Conservation (phyloP, 2,113 vertebrate genomes). For the Microtus oregoni region DNA sequence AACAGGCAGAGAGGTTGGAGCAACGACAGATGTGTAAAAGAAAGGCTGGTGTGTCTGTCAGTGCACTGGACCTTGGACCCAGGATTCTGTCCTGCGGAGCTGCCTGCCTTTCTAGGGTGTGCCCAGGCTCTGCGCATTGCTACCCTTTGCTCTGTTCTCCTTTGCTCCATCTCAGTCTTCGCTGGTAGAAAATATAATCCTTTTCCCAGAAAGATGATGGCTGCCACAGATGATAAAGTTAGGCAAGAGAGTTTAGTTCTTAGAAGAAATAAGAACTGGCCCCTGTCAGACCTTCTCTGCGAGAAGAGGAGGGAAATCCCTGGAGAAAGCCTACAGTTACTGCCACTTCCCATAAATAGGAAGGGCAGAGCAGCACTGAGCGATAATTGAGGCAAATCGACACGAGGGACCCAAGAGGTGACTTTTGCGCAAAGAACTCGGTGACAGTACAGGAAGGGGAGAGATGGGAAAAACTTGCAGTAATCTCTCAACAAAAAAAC, state of each 20-base stretch:
- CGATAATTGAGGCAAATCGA: slow-evolving; percentile 62
- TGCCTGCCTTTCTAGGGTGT: background rate
- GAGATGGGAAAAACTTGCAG: background rate
- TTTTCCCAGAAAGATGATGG: background rate
- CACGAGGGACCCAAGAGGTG: slow-evolving; percentile 23
- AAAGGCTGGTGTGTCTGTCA: background rate
- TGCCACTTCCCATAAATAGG: slow-evolving; percentile 44
- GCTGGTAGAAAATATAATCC: background rate
- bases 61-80: background rate
- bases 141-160: background rate
- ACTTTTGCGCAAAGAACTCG: slow-evolving; percentile 44
- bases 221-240: background rate
- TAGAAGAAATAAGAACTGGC: slow-evolving; percentile 41
- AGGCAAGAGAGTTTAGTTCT: slow-evolving; percentile 25
- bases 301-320: slow-evolving; percentile 57
- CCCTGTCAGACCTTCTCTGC: slow-evolving; percentile 41
- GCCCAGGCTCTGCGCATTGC: background rate
- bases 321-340: slow-evolving; percentile 8
- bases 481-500: slow-evolving; percentile 18
- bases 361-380: slow-evolving; percentile 15
- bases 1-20: background rate
- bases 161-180: background rate
- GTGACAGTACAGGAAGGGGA: slow-evolving; percentile 9
- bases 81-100: background rate
- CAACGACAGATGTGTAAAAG: background rate